These are phyloP conservation scores for Coremacera marginata DNA, from an alignment of 2,888 invertebrate species.

Conservation along the genomic window DNA sequence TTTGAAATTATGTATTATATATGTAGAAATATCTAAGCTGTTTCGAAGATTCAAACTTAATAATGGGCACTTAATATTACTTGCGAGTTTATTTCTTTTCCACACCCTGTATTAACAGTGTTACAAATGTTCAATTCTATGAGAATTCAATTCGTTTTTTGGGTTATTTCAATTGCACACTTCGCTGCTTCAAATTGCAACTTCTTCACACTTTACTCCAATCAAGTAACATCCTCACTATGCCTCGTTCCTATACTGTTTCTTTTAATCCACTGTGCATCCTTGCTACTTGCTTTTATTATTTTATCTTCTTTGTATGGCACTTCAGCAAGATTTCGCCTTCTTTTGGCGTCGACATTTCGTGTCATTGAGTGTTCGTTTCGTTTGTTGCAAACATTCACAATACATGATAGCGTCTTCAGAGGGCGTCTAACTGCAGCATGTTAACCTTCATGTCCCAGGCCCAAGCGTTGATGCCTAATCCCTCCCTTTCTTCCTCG, in stretches of 20 bases:
- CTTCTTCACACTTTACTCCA: neutral
- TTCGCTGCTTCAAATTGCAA: conserved; percentile 11
- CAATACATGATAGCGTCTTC: conserved; percentile 7
- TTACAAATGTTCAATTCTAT: conserved; percentile 14
- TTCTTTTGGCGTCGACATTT: conserved; percentile 28
- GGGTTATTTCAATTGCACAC: conserved; percentile 28
- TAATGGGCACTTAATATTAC: too few relatives aligned
- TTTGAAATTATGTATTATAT: too few relatives aligned
- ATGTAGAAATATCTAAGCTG: too few relatives aligned
- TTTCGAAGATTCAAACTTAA: too few relatives aligned
- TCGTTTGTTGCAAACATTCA: conserved; percentile 18
- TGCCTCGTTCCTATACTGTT: neutral
- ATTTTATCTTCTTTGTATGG: conserved; percentile 27
- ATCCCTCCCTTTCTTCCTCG: neutral
- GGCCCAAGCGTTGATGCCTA: neutral
- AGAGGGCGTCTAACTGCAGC: conserved; percentile 18
- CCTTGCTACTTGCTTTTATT: neutral
- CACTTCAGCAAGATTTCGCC: conserved; percentile 25
- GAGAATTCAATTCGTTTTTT: conserved; percentile 27
- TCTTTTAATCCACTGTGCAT: neutral
- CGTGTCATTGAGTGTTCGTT: conserved; percentile 23
- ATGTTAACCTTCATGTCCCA: neutral
- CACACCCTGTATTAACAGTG: conserved; percentile 4
- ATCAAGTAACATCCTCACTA: neutral
- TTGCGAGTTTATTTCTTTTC: neutral